Base-by-base conservation (phyloP, 2,888 invertebrate genomes). In the Desoria tigrina region DNA sequence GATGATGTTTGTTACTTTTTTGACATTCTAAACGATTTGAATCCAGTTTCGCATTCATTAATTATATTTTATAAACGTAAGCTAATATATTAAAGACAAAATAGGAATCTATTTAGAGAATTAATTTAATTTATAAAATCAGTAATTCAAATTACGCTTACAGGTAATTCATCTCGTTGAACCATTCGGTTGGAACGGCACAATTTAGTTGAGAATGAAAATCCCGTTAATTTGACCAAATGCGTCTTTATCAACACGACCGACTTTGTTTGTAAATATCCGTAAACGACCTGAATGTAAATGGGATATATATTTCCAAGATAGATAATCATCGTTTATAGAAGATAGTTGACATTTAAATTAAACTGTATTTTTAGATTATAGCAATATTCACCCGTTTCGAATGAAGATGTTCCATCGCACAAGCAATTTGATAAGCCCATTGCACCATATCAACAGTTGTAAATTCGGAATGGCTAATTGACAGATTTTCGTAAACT, bases 361-460 rank as follows among this genome's bases (percentile, higher is more conserved):
- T 39, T 11, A 39, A 39, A 39, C 39, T 9, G 32, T 32, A 32
- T 32, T 32, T 32, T 32, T 32, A 32, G n/a, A 45, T 16, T 45
- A 18, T 6, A 3, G 6, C 45, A 45, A 45, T 6, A 16, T 39
- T 39, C 16, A 45, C 45, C 57, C 42, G 6, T 57, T 57, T 39
- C 2, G 27, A 2, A 39, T 57, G 57, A 39, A 57, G 42, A 57
- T 23, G 26, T 26, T 57, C 57, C 57, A 57, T 39, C 23, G 18
- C 57, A 42, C 24, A 21, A 2, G 42, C 39, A 7, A 57, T 39
- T 42, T 57, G 57, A 42, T 42, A 21, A 23, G 57, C 11, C 57
- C 57, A 57, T 3, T 57, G 11, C 2, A 57, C 14, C 16, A 57
- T 7, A 24, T 57, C 42, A 21, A 57, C 6, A 14, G 57, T 42